Evolutionary conservation across 2,113 vertebrate genomes (phyloP).

Genomic region (Melierax canorus): DNA sequence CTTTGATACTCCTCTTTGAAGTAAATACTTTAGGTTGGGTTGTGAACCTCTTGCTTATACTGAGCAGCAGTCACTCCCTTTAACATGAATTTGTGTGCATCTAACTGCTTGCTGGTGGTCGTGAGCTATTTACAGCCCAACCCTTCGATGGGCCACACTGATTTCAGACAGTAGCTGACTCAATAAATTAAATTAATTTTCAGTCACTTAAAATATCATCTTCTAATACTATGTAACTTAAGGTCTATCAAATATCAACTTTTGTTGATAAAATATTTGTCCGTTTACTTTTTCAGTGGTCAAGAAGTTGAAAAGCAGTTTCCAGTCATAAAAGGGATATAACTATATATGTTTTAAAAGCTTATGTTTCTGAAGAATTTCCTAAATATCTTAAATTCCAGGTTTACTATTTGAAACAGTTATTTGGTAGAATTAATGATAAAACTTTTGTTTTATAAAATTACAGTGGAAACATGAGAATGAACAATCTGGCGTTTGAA

Average conservation of each 20-base stretch:
- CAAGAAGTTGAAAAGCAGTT: background rate
- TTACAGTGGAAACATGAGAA: background rate
- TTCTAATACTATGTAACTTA: background rate
- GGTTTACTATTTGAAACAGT: background rate
- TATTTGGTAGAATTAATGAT: background rate
- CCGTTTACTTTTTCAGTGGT: background rate
- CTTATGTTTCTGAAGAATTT: background rate
- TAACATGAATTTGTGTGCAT: background rate
- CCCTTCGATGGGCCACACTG: accelerated
- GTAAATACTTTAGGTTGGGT: background rate
- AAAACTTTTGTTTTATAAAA: background rate
- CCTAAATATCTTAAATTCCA: background rate
- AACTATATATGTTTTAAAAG: background rate
- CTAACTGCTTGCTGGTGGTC: background rate
- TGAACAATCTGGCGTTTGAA: background rate
- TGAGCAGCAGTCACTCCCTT: background rate
- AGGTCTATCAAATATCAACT: background rate
- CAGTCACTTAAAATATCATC: background rate
- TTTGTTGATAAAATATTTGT: background rate
- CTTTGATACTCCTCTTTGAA: background rate
- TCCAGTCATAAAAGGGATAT: background rate
- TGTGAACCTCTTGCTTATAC: background rate
- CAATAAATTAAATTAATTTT: background rate
- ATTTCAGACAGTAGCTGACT: background rate
- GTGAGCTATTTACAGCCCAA: background rate